Evolutionary conservation across 92 coral and sea anemone genomes (phyloP).

Genomic region (Heteractis magnifica): DNA sequence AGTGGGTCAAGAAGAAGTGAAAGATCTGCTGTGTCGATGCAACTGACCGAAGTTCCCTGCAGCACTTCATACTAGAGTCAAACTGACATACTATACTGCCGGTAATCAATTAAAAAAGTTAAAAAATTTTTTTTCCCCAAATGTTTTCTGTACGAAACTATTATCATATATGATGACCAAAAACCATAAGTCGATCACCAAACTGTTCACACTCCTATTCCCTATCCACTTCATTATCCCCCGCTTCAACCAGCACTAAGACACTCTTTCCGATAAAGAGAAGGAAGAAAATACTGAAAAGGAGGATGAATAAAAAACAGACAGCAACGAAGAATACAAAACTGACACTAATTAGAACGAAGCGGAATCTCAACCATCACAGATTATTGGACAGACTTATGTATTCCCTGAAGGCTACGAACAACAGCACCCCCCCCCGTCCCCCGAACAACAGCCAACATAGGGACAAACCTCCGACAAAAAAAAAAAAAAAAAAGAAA

Average conservation of each 20-base stretch:
- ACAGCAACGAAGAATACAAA: no score
- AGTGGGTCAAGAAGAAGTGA: conserved; percentile 6
- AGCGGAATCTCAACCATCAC: background rate
- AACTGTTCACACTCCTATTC: background rate
- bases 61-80: background rate
- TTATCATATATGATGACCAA: no score
- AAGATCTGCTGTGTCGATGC: background rate
- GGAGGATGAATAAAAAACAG: no score
- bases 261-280: background rate
- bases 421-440: background rate
- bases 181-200: background rate
- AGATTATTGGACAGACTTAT: conserved; percentile 1
- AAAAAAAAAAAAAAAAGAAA: no score
- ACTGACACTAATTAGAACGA: no score
- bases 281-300: background rate
- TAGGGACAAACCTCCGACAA: no score
- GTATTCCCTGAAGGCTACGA: background rate
- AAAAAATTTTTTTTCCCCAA: no score
- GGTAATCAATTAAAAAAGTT: no score
- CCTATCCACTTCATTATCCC: background rate
- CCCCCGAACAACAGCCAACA: background rate
- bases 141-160: no score
- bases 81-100: background rate
- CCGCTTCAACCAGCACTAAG: background rate
- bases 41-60: background rate